Evolutionary conservation across 2,797 vertebrate genomes (phyloP).

Genomic region (Arctocebus calabarensis): DNA sequence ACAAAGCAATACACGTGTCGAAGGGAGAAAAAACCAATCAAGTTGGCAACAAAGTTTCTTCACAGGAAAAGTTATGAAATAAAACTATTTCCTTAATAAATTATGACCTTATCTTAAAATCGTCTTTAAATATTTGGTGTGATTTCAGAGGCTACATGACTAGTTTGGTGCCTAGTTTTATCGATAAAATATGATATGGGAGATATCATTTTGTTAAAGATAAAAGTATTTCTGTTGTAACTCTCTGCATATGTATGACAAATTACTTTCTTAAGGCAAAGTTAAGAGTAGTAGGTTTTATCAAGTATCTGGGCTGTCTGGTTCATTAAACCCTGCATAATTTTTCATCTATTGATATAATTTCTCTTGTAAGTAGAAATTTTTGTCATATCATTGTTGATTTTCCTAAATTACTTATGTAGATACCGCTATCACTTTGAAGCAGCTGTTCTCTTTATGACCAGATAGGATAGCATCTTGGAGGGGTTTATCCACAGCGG

Average conservation of each 20-base stretch:
- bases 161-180: conserved; percentile 12
- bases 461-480: neutral
- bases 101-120: neutral
- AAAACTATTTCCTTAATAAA: neutral
- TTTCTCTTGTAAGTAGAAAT: neutral
- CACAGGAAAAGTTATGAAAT: conserved; percentile 8
- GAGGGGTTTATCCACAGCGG: neutral
- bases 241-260: neutral
- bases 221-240: neutral
- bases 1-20: neutral
- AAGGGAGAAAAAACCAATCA: neutral
- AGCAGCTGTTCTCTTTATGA: neutral
- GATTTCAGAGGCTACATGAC: neutral
- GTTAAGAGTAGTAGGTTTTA: neutral
- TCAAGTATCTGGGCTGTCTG: neutral
- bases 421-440: neutral
- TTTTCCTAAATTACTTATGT: neutral
- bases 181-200: neutral
- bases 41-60: conserved; percentile 22
- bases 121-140: neutral
- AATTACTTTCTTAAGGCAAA: neutral
- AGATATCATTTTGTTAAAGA: conserved; percentile 37
- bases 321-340: conserved; percentile 1
- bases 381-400: neutral
- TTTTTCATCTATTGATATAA: neutral